Evolutionary conservation across 2,888 invertebrate genomes (phyloP).

Genomic region (Agrypnus murinus): DNA sequence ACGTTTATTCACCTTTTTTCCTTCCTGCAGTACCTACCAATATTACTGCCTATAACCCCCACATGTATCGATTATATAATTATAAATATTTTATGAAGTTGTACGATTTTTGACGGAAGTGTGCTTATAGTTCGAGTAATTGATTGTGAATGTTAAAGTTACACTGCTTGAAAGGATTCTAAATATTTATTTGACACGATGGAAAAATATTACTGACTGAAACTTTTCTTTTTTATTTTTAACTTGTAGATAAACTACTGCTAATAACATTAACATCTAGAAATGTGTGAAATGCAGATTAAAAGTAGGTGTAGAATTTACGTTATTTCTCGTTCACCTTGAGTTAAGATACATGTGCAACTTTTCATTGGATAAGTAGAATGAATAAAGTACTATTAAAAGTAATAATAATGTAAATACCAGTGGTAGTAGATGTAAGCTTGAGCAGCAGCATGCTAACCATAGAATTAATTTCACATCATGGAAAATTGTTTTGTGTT

Average conservation of each 20-base stretch:
- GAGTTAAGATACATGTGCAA: slow-evolving; percentile 11
- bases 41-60: slow-evolving; percentile 1
- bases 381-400: slow-evolving; percentile 6
- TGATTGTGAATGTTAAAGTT: not conserved
- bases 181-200: not conserved
- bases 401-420: no score
- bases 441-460: not conserved
- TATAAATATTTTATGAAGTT: slow-evolving; percentile 22
- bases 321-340: slow-evolving; percentile 17
- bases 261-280: not conserved
- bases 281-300: slow-evolving; percentile 27
- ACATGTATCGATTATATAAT: slow-evolving; percentile 32
- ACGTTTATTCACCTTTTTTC: slow-evolving; percentile 46
- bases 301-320: slow-evolving; percentile 25
- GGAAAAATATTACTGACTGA: not conserved
- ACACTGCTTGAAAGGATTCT: slow-evolving; percentile 2
- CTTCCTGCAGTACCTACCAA: slow-evolving; percentile 18
- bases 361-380: slow-evolving; percentile 17
- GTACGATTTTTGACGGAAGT: slow-evolving; percentile 25
- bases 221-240: not conserved
- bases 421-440: no score
- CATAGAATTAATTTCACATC: slow-evolving; percentile 17
- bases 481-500: not conserved
- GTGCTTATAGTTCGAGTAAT: not conserved
- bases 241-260: slow-evolving; percentile 11